phyloP scores from a whole-genome alignment of 92 coral and sea anemone genomes.

The Phenganax subtilis region DNA sequence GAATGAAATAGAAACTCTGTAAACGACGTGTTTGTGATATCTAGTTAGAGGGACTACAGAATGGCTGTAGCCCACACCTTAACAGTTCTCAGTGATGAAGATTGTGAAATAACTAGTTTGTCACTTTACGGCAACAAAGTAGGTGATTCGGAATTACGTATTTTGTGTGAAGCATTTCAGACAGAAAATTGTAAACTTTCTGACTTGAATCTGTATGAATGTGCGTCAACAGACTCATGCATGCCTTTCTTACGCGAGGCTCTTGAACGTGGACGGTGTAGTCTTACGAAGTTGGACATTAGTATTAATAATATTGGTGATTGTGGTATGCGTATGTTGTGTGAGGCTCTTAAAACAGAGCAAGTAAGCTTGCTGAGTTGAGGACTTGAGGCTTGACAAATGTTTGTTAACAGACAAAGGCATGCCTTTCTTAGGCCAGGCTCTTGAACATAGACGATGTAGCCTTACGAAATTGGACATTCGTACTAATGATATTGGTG shows the following conservation, averaged over 20 bases:
- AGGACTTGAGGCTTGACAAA: neutral
- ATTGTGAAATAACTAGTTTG: too few species aligned
- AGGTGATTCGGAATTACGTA: neutral
- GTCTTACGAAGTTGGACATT: conserved; percentile 20
- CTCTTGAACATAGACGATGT: conserved; percentile 17
- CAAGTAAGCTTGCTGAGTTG: conserved; percentile 26
- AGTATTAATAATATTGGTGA: neutral
- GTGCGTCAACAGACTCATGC: neutral
- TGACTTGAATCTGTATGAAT: neutral
- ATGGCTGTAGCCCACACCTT: too few species aligned
- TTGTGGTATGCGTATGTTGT: conserved; percentile 23
- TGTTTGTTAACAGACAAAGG: neutral
- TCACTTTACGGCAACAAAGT: too few species aligned
- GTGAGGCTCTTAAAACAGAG: neutral
- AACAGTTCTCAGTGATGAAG: too few species aligned
- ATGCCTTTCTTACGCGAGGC: conserved; percentile 3
- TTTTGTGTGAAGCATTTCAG: neutral
- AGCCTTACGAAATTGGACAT: neutral
- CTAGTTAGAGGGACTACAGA: too few species aligned
- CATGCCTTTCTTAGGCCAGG: neutral
- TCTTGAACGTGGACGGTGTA: conserved; percentile 12
- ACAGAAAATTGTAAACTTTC: conserved; percentile 28
- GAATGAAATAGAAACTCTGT: too few species aligned
- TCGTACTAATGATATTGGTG: neutral
- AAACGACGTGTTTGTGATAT: too few species aligned